These are phyloP conservation scores for Doris montereyensis DNA, from an alignment of 2,888 invertebrate genomes.

Conservation along the genomic window DNA sequence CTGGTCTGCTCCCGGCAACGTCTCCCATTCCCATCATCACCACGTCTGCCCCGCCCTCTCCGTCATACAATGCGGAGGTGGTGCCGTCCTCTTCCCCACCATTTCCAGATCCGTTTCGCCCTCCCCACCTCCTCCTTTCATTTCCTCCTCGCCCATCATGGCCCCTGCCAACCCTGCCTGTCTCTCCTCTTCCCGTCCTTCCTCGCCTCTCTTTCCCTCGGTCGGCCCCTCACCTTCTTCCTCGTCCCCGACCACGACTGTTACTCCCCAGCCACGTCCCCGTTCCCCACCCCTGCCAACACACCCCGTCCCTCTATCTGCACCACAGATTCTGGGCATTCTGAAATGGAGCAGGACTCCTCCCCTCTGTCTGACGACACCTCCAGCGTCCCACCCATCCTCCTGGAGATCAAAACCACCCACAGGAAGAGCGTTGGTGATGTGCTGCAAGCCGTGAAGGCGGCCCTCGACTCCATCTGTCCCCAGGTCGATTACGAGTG, in stretches of 20 bases:
- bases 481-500: constrained; percentile 61
- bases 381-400: constrained; percentile 22
- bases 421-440: constrained; percentile 60
- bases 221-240: constrained; percentile 39
- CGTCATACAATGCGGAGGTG: not conserved
- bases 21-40: constrained; percentile 40
- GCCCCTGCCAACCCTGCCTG: constrained; percentile 27
- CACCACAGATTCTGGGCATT: constrained; percentile 33
- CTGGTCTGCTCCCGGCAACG: constrained; percentile 34
- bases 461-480: constrained; percentile 57
- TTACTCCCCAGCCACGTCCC: constrained; percentile 38
- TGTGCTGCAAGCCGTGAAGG: constrained; percentile 59
- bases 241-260: constrained; percentile 42
- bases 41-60: constrained; percentile 36
- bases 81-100: constrained; percentile 35
- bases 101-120: constrained; percentile 11
- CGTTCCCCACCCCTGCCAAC: constrained; percentile 42
- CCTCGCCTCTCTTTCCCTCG: constrained; percentile 25
- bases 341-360: constrained; percentile 41
- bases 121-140: constrained; percentile 23
- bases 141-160: constrained; percentile 22
- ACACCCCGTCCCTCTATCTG: constrained; percentile 41
- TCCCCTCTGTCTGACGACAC: not conserved
- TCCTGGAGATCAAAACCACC: constrained; percentile 39
- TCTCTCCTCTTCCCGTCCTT: constrained; percentile 4